These are phyloP conservation scores for Metopia argyrocephala DNA, from an alignment of 2,888 invertebrate species.

Conservation along the genomic window DNA sequence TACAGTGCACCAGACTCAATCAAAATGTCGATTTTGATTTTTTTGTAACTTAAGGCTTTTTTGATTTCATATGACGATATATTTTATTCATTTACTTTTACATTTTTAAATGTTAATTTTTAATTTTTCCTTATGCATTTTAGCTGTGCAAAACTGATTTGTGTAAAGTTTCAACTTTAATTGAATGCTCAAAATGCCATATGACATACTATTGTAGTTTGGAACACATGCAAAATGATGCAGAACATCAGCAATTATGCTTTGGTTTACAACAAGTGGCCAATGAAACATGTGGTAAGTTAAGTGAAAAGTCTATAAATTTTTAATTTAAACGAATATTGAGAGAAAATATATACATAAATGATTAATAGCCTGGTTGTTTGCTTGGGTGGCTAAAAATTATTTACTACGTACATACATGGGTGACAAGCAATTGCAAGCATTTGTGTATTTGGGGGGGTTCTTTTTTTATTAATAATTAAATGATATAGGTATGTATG, in stretches of 20 bases:
- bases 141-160: conserved; percentile 75
- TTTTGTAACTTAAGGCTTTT: too few species aligned
- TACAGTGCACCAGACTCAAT: too few species aligned
- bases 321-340: conserved; percentile 33
- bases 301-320: conserved; percentile 4
- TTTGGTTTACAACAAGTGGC: conserved; percentile 81
- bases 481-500: conserved; percentile 7
- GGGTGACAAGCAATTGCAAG: conserved; percentile 25
- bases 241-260: conserved; percentile 82
- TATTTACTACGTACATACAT: conserved; percentile 32
- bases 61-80: too few species aligned
- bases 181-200: conserved; percentile 78
- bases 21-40: too few species aligned
- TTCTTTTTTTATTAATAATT: too few species aligned
- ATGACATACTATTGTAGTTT: conserved; percentile 83
- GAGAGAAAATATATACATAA: not conserved
- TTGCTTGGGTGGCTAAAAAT: conserved; percentile 1
- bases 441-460: too few species aligned
- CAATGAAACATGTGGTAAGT: conserved; percentile 80
- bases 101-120: not conserved
- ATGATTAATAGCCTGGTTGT: conserved; percentile 33
- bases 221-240: conserved; percentile 82
- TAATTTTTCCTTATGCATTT: conserved; percentile 67
- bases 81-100: too few species aligned
- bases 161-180: conserved; percentile 60